These are phyloP conservation scores for Bolinopsis microptera DNA, from an alignment of 37 sponge, comb jelly and placozoan genomes.

Conservation along the genomic window DNA sequence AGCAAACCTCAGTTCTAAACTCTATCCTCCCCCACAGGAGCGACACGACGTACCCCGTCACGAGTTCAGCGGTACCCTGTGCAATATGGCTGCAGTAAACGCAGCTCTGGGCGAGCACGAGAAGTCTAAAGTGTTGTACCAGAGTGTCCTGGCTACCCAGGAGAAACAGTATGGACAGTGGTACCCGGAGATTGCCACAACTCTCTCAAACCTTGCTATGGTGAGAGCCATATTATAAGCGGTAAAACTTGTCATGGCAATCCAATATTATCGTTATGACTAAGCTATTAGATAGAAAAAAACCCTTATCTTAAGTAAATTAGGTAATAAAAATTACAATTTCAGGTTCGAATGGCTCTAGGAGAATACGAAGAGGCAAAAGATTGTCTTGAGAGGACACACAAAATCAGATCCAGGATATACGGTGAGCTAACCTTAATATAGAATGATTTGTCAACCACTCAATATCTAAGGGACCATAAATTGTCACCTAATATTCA, in stretches of 20 bases:
- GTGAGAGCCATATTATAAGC: too few relatives aligned
- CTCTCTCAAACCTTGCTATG: slow-evolving; percentile 63
- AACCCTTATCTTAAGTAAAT: too few relatives aligned
- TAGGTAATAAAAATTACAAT: too few relatives aligned
- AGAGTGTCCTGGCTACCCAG: slow-evolving; percentile 41
- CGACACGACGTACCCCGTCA: slow-evolving; percentile 41
- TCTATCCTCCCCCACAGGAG: slow-evolving; percentile 35
- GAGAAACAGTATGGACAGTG: slow-evolving; percentile 61
- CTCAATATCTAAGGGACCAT: too few relatives aligned
- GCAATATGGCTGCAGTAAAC: slow-evolving; percentile 60
- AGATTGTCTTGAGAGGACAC: slow-evolving; percentile 35
- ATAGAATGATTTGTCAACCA: neutral
- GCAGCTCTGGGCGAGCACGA: slow-evolving; percentile 62
- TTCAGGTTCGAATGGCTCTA: slow-evolving; percentile 57
- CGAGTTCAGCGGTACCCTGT: slow-evolving; percentile 30
- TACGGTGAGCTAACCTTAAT: neutral
- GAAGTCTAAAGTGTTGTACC: slow-evolving; percentile 59
- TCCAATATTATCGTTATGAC: too few relatives aligned
- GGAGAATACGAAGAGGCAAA: slow-evolving; percentile 61
- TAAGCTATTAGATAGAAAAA: too few relatives aligned
- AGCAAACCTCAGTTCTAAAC: too few relatives aligned
- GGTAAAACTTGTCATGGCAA: too few relatives aligned
- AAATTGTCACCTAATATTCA: too few relatives aligned
- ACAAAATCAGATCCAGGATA: slow-evolving; percentile 24
- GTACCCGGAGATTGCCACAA: slow-evolving; percentile 59